These are phyloP conservation scores for Brachionus rotundiformis DNA, from an alignment of 1,140 invertebrate species.

Conservation along the genomic window DNA sequence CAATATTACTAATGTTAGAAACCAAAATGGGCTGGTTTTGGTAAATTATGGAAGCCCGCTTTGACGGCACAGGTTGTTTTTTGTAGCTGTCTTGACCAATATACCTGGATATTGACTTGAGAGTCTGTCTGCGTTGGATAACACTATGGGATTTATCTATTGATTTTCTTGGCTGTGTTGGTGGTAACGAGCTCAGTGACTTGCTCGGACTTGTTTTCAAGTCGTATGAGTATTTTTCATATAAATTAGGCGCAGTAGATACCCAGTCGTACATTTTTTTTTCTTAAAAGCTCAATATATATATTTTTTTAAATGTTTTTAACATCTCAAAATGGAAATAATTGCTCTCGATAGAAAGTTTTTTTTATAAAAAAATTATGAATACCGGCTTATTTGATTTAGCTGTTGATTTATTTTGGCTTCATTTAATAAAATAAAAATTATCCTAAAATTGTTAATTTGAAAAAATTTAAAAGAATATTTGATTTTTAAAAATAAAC, in stretches of 20 bases:
- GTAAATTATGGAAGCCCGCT: conserved; percentile 1
- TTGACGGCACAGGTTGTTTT: not conserved
- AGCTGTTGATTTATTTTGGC: not conserved
- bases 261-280: conserved; percentile 49
- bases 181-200: not conserved
- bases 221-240: conserved; percentile 21
- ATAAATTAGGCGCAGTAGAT: not conserved
- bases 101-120: conserved; percentile 33
- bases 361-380: conserved; percentile 9
- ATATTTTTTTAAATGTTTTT: conserved; percentile 12
- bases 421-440: not conserved
- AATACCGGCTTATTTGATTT: not conserved
- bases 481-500: not conserved
- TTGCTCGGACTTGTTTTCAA: not conserved
- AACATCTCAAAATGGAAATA: not conserved
- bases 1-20: not conserved
- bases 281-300: conserved; percentile 13
- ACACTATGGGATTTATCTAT: not conserved
- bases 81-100: conserved; percentile 6
- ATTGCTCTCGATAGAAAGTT: not conserved
- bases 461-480: not conserved
- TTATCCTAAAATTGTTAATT: not conserved
- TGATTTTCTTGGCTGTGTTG: conserved; percentile 24
- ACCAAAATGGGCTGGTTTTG: not conserved
- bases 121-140: not conserved